These are phyloP conservation scores for Cephus rjabovi DNA, from an alignment of 2,888 invertebrate genomes.

Conservation along the genomic window DNA sequence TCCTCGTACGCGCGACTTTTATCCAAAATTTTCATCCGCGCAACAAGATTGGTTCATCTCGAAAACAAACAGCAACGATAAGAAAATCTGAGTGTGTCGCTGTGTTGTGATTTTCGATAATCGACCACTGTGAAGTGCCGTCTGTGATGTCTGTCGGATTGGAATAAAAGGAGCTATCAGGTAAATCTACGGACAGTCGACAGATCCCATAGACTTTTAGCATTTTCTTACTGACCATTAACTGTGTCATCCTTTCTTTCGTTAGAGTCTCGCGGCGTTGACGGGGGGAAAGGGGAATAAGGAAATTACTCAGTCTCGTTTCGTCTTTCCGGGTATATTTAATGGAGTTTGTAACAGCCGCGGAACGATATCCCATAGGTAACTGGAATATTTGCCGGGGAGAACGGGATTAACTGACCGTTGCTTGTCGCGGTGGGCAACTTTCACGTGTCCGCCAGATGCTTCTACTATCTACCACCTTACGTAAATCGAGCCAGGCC, in stretches of 20 bases:
- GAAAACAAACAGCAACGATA: too few relatives aligned
- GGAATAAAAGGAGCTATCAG: slow-evolving; percentile 41
- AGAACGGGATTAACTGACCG: slow-evolving; percentile 59
- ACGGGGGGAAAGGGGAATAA: not conserved
- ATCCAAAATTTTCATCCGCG: slow-evolving; percentile 15
- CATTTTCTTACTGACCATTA: too few relatives aligned
- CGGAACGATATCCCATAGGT: slow-evolving; percentile 39
- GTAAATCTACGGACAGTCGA: slow-evolving; percentile 21
- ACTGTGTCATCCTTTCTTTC: not conserved
- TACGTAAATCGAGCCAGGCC: slow-evolving; percentile 47
- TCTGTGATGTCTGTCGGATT: slow-evolving; percentile 40
- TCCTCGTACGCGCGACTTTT: slow-evolving; percentile 23
- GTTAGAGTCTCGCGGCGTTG: too few relatives aligned
- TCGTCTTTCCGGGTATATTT: slow-evolving; percentile 1
- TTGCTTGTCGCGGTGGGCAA: slow-evolving; percentile 51
- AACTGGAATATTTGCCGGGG: slow-evolving; percentile 55
- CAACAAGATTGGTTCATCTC: too few relatives aligned
- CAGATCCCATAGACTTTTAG: too few relatives aligned
- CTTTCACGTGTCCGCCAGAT: slow-evolving; percentile 61
- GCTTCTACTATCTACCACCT: slow-evolving; percentile 42
- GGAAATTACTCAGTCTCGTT: not conserved
- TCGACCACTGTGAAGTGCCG: slow-evolving; percentile 29
- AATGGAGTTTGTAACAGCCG: slow-evolving; percentile 14
- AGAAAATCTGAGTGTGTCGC: too few relatives aligned
- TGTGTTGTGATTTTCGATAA: slow-evolving; percentile 7